A percentile compares a stretch with the other conserved stretches of the same genome.
Conservation (phyloP, 2,888 invertebrate species). For the Dioctria rufipes region DNA sequence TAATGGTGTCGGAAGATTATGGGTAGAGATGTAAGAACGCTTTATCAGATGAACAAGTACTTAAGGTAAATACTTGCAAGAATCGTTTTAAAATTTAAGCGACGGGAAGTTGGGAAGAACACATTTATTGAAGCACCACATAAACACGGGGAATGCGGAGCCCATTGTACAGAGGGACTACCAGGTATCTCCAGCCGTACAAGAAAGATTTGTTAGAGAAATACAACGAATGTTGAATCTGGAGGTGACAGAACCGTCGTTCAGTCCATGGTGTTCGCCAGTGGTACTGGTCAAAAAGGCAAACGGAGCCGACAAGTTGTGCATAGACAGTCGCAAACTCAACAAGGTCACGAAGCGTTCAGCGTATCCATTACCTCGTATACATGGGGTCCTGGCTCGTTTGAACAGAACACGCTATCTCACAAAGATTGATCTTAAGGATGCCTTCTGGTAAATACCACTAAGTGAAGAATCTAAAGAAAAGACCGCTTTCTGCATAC, state of each 20-base stretch:
- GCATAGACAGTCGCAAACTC: neutral
- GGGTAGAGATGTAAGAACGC: too few relatives aligned
- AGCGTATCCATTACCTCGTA: neutral
- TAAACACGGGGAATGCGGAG: neutral
- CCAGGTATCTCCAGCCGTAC: constrained; percentile 3
- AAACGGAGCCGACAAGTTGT: too few relatives aligned
- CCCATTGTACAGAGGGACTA: constrained; percentile 3
- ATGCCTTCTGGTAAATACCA: too few relatives aligned
- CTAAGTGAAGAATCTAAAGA: too few relatives aligned
- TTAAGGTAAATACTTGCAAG: too few relatives aligned
- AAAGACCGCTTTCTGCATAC: too few relatives aligned
- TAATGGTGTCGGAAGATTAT: too few relatives aligned
- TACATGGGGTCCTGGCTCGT: neutral
- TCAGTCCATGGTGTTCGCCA: constrained; percentile 3
- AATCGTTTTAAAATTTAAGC: too few relatives aligned
- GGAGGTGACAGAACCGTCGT: neutral
- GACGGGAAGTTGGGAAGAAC: too few relatives aligned
- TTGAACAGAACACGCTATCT: neutral
- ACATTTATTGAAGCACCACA: neutral
- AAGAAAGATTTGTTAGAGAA: neutral
- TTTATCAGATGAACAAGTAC: too few relatives aligned
- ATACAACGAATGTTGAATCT: neutral
- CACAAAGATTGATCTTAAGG: neutral
- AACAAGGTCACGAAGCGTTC: neutral
- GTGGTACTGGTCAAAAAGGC: too few relatives aligned